Conservation (phyloP, 2,113 vertebrate genomes). For the Megatriorchis doriae region DNA sequence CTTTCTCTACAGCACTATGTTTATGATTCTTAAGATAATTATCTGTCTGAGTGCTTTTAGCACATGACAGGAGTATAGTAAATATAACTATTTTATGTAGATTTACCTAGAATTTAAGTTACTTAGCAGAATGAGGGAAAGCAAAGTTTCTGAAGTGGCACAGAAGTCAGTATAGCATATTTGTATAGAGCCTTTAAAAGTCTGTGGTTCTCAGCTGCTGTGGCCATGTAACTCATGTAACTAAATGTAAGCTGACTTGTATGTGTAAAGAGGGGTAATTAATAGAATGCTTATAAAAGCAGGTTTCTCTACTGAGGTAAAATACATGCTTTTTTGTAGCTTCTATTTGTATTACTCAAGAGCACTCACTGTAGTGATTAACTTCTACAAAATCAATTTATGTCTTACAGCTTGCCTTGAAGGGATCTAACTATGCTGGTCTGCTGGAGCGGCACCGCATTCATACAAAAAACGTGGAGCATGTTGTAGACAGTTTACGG, state of each 20-base stretch:
- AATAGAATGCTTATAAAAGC: neutral
- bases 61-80: neutral
- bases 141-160: neutral
- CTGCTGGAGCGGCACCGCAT: slow-evolving; percentile 92
- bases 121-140: neutral
- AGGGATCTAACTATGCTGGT: slow-evolving; percentile 94
- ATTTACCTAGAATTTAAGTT: neutral
- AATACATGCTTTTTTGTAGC: neutral
- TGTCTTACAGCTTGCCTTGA: slow-evolving; percentile 87
- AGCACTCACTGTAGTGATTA: neutral
- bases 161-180: neutral
- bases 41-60: neutral
- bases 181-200: neutral
- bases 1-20: neutral
- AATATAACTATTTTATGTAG: neutral
- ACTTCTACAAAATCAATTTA: neutral
- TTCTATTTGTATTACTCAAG: neutral
- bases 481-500: slow-evolving; percentile 87
- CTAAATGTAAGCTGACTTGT: neutral
- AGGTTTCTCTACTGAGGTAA: neutral
- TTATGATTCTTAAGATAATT: neutral
- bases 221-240: neutral
- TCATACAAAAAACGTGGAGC: slow-evolving; percentile 89
- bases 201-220: neutral
- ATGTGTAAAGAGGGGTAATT: neutral